These are phyloP conservation scores for Microcaecilia unicolor DNA, from an alignment of 2,797 vertebrate genomes.

Conservation along the genomic window DNA sequence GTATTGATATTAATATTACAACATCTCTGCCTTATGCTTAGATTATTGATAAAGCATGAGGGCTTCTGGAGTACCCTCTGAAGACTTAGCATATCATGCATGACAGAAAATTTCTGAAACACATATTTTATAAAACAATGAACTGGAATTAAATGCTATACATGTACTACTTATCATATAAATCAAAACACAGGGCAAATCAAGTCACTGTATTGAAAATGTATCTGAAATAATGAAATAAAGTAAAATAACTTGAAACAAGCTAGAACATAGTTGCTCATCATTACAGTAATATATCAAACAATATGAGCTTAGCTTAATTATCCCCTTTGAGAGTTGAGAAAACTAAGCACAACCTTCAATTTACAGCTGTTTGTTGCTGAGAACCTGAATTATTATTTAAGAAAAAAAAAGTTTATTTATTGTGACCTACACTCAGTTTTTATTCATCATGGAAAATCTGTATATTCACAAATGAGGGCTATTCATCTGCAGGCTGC, in stretches of 20 bases:
- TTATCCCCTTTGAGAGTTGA: slow-evolving; percentile 73
- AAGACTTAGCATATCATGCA: too few relatives aligned
- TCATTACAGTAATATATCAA: slow-evolving; percentile 79
- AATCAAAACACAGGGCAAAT: slow-evolving; percentile 55
- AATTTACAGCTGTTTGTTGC: slow-evolving; percentile 77
- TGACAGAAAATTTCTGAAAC: not conserved
- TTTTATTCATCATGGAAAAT: slow-evolving; percentile 74
- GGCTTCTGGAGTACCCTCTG: too few relatives aligned
- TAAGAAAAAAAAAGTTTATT: slow-evolving; percentile 68
- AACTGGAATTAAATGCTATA: slow-evolving; percentile 62
- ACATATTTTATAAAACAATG: slow-evolving; percentile 19
- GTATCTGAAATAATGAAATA: slow-evolving; percentile 47
- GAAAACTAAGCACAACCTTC: slow-evolving; percentile 72
- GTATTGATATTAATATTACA: not conserved
- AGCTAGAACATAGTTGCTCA: slow-evolving; percentile 59
- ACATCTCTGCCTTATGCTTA: too few relatives aligned
- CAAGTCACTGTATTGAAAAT: slow-evolving; percentile 55
- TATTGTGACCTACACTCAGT: slow-evolving; percentile 69
- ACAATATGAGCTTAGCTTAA: slow-evolving; percentile 75
- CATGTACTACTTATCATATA: slow-evolving; percentile 54
- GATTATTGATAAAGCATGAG: too few relatives aligned
- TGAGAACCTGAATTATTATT: slow-evolving; percentile 73
- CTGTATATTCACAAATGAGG: slow-evolving; percentile 87
- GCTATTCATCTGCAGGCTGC: slow-evolving; percentile 74
- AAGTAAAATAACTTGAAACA: slow-evolving; percentile 59